Base-by-base conservation (phyloP, 1,140 invertebrate genomes). In the Proctacanthus coquilletti region DNA sequence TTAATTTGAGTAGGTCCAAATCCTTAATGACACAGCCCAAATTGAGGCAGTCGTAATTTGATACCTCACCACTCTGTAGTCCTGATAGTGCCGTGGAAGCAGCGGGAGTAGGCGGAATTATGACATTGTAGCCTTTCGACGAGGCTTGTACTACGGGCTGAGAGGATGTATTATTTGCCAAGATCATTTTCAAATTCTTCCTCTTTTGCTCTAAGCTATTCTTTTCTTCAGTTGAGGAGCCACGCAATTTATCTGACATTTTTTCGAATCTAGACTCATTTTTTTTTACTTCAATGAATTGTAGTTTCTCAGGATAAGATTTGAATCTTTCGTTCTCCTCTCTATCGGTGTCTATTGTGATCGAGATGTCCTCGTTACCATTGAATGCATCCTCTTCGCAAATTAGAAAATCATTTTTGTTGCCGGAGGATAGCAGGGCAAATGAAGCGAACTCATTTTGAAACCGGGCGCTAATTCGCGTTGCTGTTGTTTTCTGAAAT, bases 21-120 rank as follows among this genome's bases (percentile, higher is more conserved):
- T 60, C 56, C 21, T 52, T 44, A 18, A 60, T 56, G 8, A 56
- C 52, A 31, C 48, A 48, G 4, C 56, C 56, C 15, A 60, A n/a
- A n/a, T n/a, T n/a, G 36, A 11, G 48, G 45, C 38, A 59, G 49
- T 4, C 50, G 38, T 18, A 58, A 34, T 50, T 2, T 48, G 27
- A 37, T 13, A n/a, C n/a, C n/a, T n/a, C n/a, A n/a, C n/a, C n/a
- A n/a, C n/a, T n/a, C n/a, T n/a, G n/a, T n/a, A n/a, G n/a, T n/a
- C n/a, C n/a, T n/a, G n/a, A n/a, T n/a, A n/a, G n/a, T n/a, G n/a
- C n/a, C n/a, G n/a, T n/a, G n/a, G n/a, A 8, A 21, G 19, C 6
- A 21, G 34, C 5, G 10, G 19, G 4, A 11, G 15, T 9, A n/a
- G 18, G 5, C n/a, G 34, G 18, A 35, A 35, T n/a, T 35, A 19